Evolutionary conservation across 2,113 vertebrate species (phyloP).

Genomic region (Capra hircus): DNA sequence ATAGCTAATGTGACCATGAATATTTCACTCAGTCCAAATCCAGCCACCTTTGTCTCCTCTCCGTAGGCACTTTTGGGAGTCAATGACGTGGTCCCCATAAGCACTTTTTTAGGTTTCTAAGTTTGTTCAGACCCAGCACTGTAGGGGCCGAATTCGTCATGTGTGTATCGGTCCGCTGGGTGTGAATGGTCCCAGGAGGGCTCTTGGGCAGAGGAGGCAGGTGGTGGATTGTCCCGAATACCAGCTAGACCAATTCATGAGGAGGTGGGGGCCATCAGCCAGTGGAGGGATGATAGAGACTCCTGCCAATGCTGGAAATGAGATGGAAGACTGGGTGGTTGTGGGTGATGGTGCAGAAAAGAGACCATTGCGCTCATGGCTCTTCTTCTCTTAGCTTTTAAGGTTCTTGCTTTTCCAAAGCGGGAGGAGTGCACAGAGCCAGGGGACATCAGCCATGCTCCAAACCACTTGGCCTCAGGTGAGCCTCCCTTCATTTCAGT

Average conservation of each 20-base stretch:
- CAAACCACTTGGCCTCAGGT: conserved; percentile 45
- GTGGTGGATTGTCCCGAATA: not conserved
- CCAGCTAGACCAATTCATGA: not conserved
- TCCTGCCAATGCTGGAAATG: not conserved
- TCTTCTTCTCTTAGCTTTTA: conserved; percentile 6
- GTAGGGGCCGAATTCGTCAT: not conserved
- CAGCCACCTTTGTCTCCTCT: not conserved
- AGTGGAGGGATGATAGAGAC: fast-evolving
- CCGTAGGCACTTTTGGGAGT: not conserved
- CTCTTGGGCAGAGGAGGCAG: not conserved
- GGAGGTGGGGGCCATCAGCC: not conserved
- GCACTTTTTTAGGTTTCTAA: not conserved
- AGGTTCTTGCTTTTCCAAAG: conserved; percentile 2
- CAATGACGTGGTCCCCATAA: not conserved
- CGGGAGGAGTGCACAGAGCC: not conserved
- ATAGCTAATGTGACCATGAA: not conserved
- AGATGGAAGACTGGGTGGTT: not conserved
- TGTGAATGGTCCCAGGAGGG: not conserved
- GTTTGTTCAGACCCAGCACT: not conserved
- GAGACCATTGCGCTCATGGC: not conserved
- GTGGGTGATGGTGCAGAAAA: not conserved
- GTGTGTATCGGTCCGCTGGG: not conserved
- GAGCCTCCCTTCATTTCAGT: conserved; percentile 16
- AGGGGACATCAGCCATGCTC: conserved; percentile 35
- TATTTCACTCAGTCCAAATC: not conserved